Evolutionary conservation across 23 tunicate species (phyloP), one percentile per base, ranked within the genome.

Genomic region (Styela plicata): DNA sequence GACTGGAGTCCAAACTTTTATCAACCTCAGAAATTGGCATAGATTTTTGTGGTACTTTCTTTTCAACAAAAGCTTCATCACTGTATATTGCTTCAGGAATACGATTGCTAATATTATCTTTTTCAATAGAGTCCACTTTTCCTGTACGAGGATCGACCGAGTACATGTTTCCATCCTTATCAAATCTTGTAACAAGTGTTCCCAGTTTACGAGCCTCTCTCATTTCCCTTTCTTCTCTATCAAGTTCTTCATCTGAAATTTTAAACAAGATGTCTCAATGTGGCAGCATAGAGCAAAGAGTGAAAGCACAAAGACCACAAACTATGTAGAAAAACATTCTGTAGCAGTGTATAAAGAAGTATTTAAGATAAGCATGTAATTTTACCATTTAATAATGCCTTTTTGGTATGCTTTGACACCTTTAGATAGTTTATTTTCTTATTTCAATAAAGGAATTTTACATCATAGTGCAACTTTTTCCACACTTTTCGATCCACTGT

Each of bases 151-250:
- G 77, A 34, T 71, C 35, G 29, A 71, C 37, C 13, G 32, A 28
- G 36, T 71, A 71, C 77, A 30, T 71, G 29, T 32, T 31, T 34
- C 77, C 77, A 33, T 34, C 36, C 10, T 36, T 29, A 36, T 71
- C 77, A 32, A 30, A 71, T 22, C 77, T 5, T 3, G 77, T 71
- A 22, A 71, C 77, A 21, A 27, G 35, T 30, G 77, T 71, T 22
- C 77, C 77, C 29, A 21, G 7, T 29, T 71, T 71, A 2, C 77
- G 5, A 26, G 77, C 77, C 5, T 28, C 17, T 17, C 35, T 71
- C 77, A 71, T 71, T 30, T 71, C 77, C 3, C 36, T 18, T 71
- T 71, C 77, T 3, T 71, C 77, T 3, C 36, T 26, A 71, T 71
- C 57, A 5, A 44, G 57, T 44, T 44, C 57, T 44, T 44, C 57